Conservation (phyloP, 2,888 invertebrate species). For the Clanis bilineata region DNA sequence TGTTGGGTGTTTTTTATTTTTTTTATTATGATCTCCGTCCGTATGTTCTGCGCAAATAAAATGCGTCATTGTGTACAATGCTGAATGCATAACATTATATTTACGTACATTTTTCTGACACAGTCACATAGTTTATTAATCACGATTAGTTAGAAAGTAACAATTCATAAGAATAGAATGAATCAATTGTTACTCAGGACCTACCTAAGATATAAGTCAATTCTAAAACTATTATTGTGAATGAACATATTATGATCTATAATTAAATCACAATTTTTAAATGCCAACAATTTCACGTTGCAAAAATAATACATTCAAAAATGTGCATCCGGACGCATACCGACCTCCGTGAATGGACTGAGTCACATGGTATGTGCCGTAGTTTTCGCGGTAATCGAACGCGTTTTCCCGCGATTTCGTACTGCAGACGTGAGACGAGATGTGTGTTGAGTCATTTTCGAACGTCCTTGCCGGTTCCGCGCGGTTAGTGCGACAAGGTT, state of each 20-base stretch:
- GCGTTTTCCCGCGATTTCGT: conserved; percentile 47
- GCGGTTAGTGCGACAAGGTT: conserved; percentile 20
- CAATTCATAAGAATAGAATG: neutral
- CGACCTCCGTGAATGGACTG: conserved; percentile 37
- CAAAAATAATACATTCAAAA: conserved; percentile 1
- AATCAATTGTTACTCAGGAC: too few species aligned
- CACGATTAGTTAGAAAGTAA: neutral
- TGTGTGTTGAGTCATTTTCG: conserved; percentile 48
- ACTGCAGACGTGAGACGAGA: conserved; percentile 26
- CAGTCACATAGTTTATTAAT: neutral
- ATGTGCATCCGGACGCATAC: conserved; percentile 24
- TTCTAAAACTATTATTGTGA: too few species aligned
- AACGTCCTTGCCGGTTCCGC: conserved; percentile 46
- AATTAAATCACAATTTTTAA: neutral
- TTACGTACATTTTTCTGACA: neutral
- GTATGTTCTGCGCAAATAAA: too few species aligned
- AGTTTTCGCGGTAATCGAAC: conserved; percentile 42
- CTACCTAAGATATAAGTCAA: too few species aligned
- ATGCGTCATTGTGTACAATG: too few species aligned
- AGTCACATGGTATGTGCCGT: conserved; percentile 30
- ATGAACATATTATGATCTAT: too few species aligned
- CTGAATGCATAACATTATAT: neutral
- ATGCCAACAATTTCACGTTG: neutral
- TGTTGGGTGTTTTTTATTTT: too few species aligned
- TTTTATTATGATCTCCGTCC: too few species aligned